Evolutionary conservation across 2,888 invertebrate genomes (phyloP).

Genomic region (Eutolmus rufibarbis): DNA sequence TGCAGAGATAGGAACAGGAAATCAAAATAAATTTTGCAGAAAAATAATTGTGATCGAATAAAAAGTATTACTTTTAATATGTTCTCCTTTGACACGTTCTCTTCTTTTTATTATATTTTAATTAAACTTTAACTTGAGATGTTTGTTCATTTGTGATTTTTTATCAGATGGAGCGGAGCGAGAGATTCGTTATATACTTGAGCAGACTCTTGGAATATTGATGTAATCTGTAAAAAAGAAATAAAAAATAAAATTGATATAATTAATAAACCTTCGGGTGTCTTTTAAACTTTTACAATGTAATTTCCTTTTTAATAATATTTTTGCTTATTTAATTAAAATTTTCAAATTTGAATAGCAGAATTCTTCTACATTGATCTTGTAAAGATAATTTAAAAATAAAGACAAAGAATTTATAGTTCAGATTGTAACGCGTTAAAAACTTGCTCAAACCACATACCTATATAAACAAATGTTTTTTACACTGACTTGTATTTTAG

Average conservation of each 20-base stretch:
- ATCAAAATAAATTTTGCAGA: constrained; percentile 32
- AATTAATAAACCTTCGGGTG: neutral
- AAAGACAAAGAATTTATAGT: no score
- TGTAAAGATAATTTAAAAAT: no score
- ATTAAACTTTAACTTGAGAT: constrained; percentile 28
- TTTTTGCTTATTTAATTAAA: no score
- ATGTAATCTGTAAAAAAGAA: neutral
- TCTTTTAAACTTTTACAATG: neutral
- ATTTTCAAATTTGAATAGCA: no score
- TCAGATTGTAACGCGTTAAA: no score
- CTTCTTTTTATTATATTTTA: constrained; percentile 36
- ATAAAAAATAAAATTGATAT: constrained; percentile 30
- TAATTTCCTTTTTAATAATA: neutral
- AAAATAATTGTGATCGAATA: constrained; percentile 40
- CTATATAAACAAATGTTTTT: no score
- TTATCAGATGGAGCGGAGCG: neutral
- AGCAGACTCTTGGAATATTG: neutral
- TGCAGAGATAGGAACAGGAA: constrained; percentile 16
- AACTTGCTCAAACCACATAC: no score
- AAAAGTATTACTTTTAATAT: constrained; percentile 42
- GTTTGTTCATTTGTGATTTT: constrained; percentile 25
- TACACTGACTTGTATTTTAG: no score
- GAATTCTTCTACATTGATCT: no score
- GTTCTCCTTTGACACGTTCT: constrained; percentile 38
- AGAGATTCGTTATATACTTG: neutral